Percentiles rank a stretch among this genome's conserved stretches.
Evolutionary conservation across 1,140 invertebrate genomes (phyloP).

Genomic region (Lepidurus arcticus): DNA sequence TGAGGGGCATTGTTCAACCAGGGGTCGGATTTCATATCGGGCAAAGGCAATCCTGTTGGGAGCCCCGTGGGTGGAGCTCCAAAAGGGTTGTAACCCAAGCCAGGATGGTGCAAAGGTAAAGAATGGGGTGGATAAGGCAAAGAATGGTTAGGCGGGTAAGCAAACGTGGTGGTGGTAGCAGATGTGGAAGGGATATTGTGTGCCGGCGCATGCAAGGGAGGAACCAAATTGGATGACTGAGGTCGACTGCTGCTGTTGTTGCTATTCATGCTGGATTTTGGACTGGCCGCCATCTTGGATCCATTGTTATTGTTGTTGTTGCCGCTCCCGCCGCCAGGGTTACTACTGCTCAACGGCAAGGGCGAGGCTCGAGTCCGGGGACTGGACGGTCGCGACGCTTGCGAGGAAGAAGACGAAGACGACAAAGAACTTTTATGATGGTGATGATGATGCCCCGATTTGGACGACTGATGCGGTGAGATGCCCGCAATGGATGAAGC

Average conservation of each 20-base stretch:
- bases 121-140: constrained; percentile 44
- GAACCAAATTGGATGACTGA: neutral
- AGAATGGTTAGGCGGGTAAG: constrained; percentile 37
- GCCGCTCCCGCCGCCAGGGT: constrained; percentile 41
- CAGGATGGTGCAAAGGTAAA: constrained; percentile 34
- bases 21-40: neutral
- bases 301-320: constrained; percentile 31
- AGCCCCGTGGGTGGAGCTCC: constrained; percentile 40
- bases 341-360: constrained; percentile 13
- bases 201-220: constrained; percentile 38
- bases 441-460: neutral
- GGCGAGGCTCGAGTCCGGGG: constrained; percentile 23
- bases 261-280: constrained; percentile 37
- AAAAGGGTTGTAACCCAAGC: neutral
- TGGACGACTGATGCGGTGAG: neutral
- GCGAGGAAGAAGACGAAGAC: neutral
- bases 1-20: neutral
- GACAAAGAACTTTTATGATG: neutral
- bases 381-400: constrained; percentile 22
- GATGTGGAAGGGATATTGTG: constrained; percentile 40
- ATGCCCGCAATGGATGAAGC: neutral
- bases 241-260: constrained; percentile 42
- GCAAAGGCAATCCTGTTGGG: constrained; percentile 30
- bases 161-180: constrained; percentile 45
- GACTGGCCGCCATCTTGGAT: neutral